phyloP scores from a whole-genome alignment of 2,113 vertebrate species.

The Eublepharis macularius region DNA sequence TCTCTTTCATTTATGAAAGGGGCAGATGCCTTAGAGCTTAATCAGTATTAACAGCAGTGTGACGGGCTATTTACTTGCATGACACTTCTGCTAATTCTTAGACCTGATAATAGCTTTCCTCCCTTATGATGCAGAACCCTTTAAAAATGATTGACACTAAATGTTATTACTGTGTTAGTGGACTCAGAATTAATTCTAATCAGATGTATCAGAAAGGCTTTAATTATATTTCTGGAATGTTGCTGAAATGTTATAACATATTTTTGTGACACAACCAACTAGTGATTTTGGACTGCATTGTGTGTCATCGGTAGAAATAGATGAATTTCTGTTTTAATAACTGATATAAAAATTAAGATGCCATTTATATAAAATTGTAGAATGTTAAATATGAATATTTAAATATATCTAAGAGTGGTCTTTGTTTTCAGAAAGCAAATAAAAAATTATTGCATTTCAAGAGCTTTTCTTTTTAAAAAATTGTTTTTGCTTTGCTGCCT shows the following conservation, averaged over 20 bases:
- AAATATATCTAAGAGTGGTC: background rate
- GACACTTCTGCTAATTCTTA: conserved; percentile 66
- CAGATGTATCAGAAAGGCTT: conserved; percentile 61
- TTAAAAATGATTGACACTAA: conserved; percentile 76
- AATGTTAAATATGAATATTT: conserved; percentile 21
- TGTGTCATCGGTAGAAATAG: conserved; percentile 20
- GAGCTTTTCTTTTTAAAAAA: too few relatives aligned
- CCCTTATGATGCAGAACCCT: conserved; percentile 60
- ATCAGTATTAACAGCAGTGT: conserved; percentile 69
- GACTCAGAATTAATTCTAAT: conserved; percentile 77
- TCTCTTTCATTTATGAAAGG: conserved; percentile 47
- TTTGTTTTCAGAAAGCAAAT: background rate
- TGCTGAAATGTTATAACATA: conserved; percentile 47
- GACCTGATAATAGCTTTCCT: conserved; percentile 70
- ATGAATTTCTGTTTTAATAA: conserved; percentile 36
- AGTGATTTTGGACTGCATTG: conserved; percentile 44
- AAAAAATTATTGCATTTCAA: too few relatives aligned
- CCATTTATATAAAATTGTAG: background rate
- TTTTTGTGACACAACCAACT: conserved; percentile 39
- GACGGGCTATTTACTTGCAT: conserved; percentile 67
- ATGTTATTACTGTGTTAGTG: conserved; percentile 71
- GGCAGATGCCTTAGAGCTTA: conserved; percentile 51
- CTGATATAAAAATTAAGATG: conserved; percentile 31
- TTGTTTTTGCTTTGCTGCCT: too few relatives aligned
- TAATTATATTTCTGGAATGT: conserved; percentile 54